phyloP scores from a whole-genome alignment of 2,888 invertebrate genomes.

The Heliconius ismenius region DNA sequence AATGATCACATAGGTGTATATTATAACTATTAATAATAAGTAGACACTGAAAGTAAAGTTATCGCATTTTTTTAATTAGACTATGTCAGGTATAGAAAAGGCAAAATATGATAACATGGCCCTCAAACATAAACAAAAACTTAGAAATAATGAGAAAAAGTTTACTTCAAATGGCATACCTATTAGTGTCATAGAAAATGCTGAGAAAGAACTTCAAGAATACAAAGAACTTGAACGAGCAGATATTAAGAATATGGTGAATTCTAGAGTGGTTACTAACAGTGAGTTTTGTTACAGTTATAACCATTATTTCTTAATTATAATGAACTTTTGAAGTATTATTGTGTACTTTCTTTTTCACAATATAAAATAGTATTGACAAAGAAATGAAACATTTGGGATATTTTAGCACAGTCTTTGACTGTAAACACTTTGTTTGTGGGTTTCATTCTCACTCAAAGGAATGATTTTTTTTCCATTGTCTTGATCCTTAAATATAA shows the following conservation, averaged over 20 bases:
- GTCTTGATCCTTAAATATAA: no score
- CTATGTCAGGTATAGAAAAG: slow-evolving; percentile 51
- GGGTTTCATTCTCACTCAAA: no score
- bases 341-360: neutral
- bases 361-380: neutral
- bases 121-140: slow-evolving; percentile 55
- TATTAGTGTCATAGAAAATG: slow-evolving; percentile 54
- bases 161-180: slow-evolving; percentile 63
- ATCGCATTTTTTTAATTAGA: slow-evolving; percentile 46
- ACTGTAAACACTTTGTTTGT: neutral
- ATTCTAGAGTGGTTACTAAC: slow-evolving; percentile 54
- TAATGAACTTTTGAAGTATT: neutral
- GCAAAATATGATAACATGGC: slow-evolving; percentile 61
- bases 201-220: slow-evolving; percentile 52
- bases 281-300: slow-evolving; percentile 49
- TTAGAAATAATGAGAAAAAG: slow-evolving; percentile 52
- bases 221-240: slow-evolving; percentile 56
- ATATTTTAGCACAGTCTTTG: neutral
- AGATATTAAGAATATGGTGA: slow-evolving; percentile 64
- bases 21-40: no score
- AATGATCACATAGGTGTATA: no score
- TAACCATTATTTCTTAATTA: neutral
- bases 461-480: no score
- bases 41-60: neutral
- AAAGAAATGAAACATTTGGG: no score